Evolutionary conservation across 2,888 invertebrate species (phyloP).

Genomic region (Stenodema calcarata): DNA sequence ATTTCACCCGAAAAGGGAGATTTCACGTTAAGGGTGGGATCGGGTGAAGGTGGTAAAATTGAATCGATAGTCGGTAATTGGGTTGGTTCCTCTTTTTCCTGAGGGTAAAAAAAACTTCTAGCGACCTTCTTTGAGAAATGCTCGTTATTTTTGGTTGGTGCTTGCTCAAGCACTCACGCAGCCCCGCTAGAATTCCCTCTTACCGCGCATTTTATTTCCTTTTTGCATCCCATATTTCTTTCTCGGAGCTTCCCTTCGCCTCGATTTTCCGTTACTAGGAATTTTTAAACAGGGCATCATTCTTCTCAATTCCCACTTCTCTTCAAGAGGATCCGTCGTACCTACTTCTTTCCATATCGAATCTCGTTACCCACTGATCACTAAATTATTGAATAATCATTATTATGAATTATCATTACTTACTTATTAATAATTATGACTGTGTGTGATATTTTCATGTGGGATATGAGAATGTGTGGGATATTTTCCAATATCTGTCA

Average conservation of each 20-base stretch:
- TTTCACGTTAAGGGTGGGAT: neutral
- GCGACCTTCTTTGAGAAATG: neutral
- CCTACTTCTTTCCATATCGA: neutral
- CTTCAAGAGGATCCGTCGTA: neutral
- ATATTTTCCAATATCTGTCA: no score
- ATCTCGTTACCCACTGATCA: no score
- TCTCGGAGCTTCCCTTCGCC: neutral
- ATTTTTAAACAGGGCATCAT: neutral
- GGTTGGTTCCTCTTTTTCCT: neutral
- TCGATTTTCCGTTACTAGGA: neutral
- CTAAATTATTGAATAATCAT: no score
- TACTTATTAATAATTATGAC: no score
- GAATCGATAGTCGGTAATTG: slow-evolving; percentile 33
- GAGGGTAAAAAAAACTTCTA: neutral
- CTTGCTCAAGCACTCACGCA: neutral
- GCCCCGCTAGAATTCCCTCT: neutral
- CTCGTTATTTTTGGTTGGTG: slow-evolving; percentile 2
- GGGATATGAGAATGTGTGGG: no score
- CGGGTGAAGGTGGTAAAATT: slow-evolving; percentile 15
- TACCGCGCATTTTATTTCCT: neutral
- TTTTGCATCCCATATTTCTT: neutral
- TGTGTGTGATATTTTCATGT: no score
- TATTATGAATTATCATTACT: no score
- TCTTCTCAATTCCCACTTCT: no score
- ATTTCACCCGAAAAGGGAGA: neutral